Percentiles rank a stretch among this genome's conserved stretches.
Evolutionary conservation across 2,113 vertebrate species (phyloP).

Genomic region (Abramis brama): DNA sequence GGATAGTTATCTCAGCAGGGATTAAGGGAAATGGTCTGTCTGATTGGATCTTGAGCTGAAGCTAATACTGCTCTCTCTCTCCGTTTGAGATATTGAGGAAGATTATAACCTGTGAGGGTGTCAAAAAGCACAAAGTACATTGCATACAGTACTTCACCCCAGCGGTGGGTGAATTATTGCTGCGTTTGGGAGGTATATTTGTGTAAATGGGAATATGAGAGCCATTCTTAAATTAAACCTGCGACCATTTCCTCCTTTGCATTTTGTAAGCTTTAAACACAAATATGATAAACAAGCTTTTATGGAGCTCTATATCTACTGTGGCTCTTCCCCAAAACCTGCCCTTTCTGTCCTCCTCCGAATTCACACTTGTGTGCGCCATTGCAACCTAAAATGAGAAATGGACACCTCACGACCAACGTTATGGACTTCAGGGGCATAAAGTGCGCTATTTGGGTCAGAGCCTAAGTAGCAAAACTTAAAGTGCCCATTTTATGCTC

Average conservation of each 20-base stretch:
- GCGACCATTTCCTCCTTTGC: background rate
- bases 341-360: background rate
- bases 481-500: too few species aligned
- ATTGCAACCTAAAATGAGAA: background rate
- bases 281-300: background rate
- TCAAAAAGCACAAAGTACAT: slow-evolving; percentile 13
- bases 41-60: slow-evolving; percentile 52
- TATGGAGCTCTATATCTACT: background rate
- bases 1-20: slow-evolving; percentile 53
- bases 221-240: slow-evolving; percentile 3
- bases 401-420: background rate
- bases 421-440: background rate
- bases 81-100: slow-evolving; percentile 39
- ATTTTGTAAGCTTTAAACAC: background rate
- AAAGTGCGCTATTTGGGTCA: background rate
- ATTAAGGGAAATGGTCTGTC: slow-evolving; percentile 51
- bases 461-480: background rate
- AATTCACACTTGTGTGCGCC: background rate
- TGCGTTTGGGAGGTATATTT: background rate
- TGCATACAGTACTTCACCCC: background rate
- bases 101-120: slow-evolving; percentile 36
- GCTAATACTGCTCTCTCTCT: slow-evolving; percentile 41
- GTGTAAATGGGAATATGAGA: background rate
- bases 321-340: background rate
- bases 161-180: slow-evolving; percentile 17